phyloP scores from a whole-genome alignment of 2,113 vertebrate species.

The Edolisoma coerulescens region DNA sequence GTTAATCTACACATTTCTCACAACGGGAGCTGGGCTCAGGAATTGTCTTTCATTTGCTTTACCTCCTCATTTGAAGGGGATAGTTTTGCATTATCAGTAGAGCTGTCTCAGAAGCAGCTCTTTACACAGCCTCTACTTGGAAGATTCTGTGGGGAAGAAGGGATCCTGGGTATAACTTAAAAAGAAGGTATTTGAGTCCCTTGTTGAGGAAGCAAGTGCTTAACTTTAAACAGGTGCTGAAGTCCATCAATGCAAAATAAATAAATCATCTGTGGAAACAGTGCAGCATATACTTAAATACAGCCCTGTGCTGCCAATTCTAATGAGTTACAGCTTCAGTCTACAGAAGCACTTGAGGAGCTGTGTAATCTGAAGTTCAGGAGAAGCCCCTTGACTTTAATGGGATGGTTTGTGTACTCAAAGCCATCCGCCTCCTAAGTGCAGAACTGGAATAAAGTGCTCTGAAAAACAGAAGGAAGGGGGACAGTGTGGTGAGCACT shows the following conservation, averaged over 20 bases:
- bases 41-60: neutral
- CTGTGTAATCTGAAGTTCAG: neutral
- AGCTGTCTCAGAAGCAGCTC: neutral
- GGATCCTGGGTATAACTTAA: neutral
- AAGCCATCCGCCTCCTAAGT: neutral
- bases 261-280: neutral
- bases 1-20: neutral
- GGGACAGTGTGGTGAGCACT: neutral
- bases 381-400: neutral
- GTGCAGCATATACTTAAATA: neutral
- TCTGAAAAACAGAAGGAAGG: neutral
- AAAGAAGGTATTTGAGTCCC: neutral
- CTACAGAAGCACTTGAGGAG: neutral
- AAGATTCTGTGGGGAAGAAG: neutral
- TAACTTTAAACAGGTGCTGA: constrained; percentile 33
- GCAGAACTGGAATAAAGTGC: neutral
- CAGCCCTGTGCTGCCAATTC: neutral
- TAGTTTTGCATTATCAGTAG: neutral
- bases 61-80: neutral
- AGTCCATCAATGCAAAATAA: neutral
- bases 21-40: accelerated
- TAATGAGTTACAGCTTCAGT: neutral
- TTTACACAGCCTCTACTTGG: neutral
- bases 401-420: neutral
- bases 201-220: neutral